Evolutionary conservation across 2,113 vertebrate genomes (phyloP), one percentile per base, ranked within the genome.

Genomic region (Halcyon malimbica): DNA sequence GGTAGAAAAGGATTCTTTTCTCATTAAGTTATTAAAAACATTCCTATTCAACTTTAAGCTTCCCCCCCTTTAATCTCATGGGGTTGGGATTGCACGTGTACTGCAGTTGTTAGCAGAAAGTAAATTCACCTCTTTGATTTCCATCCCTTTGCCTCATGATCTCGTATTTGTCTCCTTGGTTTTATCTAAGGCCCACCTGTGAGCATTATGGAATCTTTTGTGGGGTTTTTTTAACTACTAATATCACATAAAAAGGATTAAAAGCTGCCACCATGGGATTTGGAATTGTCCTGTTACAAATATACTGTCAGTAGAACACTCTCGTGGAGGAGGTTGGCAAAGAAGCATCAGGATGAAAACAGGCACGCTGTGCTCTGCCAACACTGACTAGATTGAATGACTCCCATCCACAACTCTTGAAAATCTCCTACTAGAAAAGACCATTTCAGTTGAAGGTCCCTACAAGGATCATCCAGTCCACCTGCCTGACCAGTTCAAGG

Each of bases 391-490:
- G 56, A 70, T 10, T 74, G 19, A 81, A 2, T n/a, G 10, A 54
- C 13, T 5, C 6, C n/a, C n/a, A 76, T 68, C 15, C n/a, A 76
- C 29, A 60, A 28, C 13, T 64, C 54, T 46, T 70, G 37, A 70
- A 94, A 78, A 63, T n/a, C n/a, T 54, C 18, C 24, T 20, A 16
- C 24, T 25, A 16, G 26, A 46, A 24, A 7, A 31, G 64, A 31
- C 20, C 3, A 37, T 13, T 26, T 56, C 31, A 56, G 23, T 44
- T 63, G 20, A 80, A 33, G 9, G 9, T 16, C 44, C 44, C 11
- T 67, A 42, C 16, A 75, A 25, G 0, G 1, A 85, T 12, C 35
- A 83, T 28, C 62, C 41, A 1, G 0, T 83, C n/a, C 39, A 59
- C 33, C 18, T 20, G 46, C 17, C 46, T 19, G 18, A 46, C 17